Evolutionary conservation across 64 coral and sea anemone species (phyloP).

Genomic region (Dendrophyllia cribrosa): DNA sequence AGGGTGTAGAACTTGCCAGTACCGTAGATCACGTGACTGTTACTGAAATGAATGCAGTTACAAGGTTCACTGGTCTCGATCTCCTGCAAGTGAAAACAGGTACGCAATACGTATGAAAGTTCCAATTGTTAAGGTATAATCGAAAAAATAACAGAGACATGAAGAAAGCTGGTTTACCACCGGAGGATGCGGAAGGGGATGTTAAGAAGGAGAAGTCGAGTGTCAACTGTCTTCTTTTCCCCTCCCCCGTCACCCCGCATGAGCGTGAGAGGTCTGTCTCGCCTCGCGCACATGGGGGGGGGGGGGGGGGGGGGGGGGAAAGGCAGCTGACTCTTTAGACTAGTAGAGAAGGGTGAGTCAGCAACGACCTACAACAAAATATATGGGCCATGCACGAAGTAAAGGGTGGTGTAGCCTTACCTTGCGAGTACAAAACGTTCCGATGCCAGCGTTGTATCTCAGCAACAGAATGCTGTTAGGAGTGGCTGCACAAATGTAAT

Average conservation of each 20-base stretch:
- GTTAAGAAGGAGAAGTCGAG: no score
- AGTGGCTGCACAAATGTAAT: conserved; percentile 83
- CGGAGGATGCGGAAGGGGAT: no score
- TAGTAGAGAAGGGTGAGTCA: no score
- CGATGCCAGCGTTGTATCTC: conserved; percentile 92
- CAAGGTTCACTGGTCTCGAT: conserved; percentile 96
- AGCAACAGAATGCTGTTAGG: conserved; percentile 90
- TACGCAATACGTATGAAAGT: not conserved
- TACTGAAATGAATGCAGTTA: conserved; percentile 93
- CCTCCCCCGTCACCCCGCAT: no score
- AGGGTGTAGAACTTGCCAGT: conserved; percentile 93
- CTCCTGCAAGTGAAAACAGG: conserved; percentile 65
- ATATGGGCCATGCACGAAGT: not conserved
- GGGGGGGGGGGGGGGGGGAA: no score
- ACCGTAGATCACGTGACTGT: conserved; percentile 81
- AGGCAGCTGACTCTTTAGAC: no score
- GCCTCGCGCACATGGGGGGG: no score
- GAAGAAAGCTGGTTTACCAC: no score
- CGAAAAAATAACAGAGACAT: not conserved
- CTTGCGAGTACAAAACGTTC: conserved; percentile 89
- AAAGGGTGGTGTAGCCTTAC: conserved; percentile 29
- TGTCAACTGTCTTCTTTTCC: no score
- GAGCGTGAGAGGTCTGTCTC: no score
- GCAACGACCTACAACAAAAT: not conserved
- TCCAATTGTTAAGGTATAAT: no score